Evolutionary conservation across 2,113 vertebrate species (phyloP), one percentile per base, ranked within the genome.

Genomic region (Xenopus laevis): DNA sequence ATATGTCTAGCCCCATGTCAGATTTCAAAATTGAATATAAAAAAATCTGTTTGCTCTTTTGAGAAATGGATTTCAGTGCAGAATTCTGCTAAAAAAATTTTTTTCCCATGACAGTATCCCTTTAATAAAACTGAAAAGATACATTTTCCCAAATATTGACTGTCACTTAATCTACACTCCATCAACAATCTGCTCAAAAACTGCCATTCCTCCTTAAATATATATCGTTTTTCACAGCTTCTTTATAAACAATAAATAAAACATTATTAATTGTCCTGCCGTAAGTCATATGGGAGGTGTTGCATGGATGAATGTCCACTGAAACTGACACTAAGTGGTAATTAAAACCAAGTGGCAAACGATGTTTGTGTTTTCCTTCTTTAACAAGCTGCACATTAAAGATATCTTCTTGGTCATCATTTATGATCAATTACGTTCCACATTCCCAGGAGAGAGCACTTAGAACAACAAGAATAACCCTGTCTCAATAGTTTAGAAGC

Each of bases 371-470:
- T 68, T 46, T 61, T 44, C 23, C 20, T 62, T 11, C 7, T 69
- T 64, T 46, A 71, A 46, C 66, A 21, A 20, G 20, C 27, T 45
- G 59, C 17, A 20, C 53, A 62, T 68, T 76, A 55, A 75, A 64
- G 58, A 46, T 20, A 12, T 46, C 12, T 55, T 57, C 58, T 30
- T 69, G 59, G 74, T 70, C 74, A 76, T 76, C 66, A 76, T 68
- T 74, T 75, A 62, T 75, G 58, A 75, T 68, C 65, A 75, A 75
- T 76, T 76, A 70, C 74, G 63, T 64, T n/a, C 74, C 46, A 27
- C 16, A n/a, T 55, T 76, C 74, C 74, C 74, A 15, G 50, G 74
- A 69, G 74, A 76, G 59, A 33, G 6, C 16, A 18, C 67, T 69
- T 30, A 40, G 66, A 64, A 64, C 58, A 73, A 57, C 18, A 66